Conservation (phyloP, 2,113 vertebrate species). For the Anolis sagrei region DNA sequence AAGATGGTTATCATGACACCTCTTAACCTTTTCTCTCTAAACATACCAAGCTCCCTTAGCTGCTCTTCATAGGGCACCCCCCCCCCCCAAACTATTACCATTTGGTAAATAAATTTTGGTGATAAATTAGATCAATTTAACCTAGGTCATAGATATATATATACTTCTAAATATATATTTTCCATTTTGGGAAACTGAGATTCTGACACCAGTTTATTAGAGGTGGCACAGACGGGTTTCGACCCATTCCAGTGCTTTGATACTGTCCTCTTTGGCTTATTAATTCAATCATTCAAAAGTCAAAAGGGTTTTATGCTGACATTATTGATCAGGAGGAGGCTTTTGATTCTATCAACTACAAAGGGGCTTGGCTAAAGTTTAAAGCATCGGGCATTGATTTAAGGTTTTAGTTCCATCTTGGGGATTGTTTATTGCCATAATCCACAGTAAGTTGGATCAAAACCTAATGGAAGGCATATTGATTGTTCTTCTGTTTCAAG, state of each 20-base stretch:
- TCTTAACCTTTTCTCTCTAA: too few species aligned
- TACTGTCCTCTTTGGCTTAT: constrained; percentile 7
- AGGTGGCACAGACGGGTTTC: neutral
- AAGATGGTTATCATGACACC: too few species aligned
- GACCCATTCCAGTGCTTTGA: constrained; percentile 12
- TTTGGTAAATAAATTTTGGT: too few species aligned
- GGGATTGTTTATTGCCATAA: constrained; percentile 31
- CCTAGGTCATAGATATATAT: too few species aligned
- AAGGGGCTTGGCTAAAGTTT: constrained; percentile 22
- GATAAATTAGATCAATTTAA: too few species aligned
- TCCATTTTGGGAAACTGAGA: neutral
- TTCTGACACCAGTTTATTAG: constrained; percentile 24
- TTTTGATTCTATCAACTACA: constrained; percentile 26
- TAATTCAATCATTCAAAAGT: constrained; percentile 18
- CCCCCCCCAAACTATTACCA: too few species aligned
- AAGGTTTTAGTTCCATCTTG: constrained; percentile 27
- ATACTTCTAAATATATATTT: neutral
- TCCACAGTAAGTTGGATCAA: constrained; percentile 10
- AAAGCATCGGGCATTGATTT: constrained; percentile 30
- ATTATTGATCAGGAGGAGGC: constrained; percentile 17
- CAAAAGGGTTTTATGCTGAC: constrained; percentile 4
- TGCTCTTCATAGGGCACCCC: too few species aligned
- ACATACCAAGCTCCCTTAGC: too few species aligned
- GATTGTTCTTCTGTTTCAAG: constrained; percentile 24
- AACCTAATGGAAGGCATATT: constrained; percentile 24